Conservation (phyloP, 2,113 vertebrate genomes). For the Petromus typicus region DNA sequence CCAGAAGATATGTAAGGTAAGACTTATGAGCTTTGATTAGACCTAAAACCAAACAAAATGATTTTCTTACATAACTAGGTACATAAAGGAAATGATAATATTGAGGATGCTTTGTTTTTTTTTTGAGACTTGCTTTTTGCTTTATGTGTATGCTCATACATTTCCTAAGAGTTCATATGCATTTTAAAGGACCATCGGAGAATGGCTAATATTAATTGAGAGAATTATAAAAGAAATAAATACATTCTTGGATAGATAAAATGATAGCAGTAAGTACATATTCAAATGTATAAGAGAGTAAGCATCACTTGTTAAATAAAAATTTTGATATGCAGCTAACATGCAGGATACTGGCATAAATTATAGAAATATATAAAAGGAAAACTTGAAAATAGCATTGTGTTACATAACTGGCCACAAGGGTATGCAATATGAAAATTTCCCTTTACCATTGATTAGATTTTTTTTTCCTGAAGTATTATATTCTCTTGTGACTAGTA, state of each 20-base stretch:
- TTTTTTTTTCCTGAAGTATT: slow-evolving; percentile 17
- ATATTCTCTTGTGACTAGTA: not conserved
- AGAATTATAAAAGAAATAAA: not conserved
- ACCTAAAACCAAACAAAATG: not conserved
- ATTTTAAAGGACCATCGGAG: not conserved
- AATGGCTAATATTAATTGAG: slow-evolving; percentile 10
- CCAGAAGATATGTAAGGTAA: slow-evolving; percentile 66
- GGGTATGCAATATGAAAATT: slow-evolving; percentile 12
- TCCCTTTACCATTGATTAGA: slow-evolving; percentile 13
- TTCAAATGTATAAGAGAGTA: slow-evolving; percentile 29
- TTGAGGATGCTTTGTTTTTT: not conserved
- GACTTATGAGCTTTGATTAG: slow-evolving; percentile 1
- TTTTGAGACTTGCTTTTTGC: not conserved
- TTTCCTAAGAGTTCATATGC: not conserved
- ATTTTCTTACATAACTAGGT: slow-evolving; percentile 40
- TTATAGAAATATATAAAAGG: not conserved
- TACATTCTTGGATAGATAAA: not conserved
- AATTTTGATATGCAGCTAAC: slow-evolving; percentile 16
- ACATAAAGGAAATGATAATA: not conserved
- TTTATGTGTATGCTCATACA: not conserved
- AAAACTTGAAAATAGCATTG: not conserved
- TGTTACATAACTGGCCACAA: slow-evolving; percentile 1
- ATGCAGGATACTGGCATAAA: not conserved
- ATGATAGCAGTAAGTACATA: not conserved
- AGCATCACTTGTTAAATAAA: slow-evolving; percentile 23